Evolutionary conservation across 23 tunicate species (phyloP).

Genomic region (Ascidia mentula): DNA sequence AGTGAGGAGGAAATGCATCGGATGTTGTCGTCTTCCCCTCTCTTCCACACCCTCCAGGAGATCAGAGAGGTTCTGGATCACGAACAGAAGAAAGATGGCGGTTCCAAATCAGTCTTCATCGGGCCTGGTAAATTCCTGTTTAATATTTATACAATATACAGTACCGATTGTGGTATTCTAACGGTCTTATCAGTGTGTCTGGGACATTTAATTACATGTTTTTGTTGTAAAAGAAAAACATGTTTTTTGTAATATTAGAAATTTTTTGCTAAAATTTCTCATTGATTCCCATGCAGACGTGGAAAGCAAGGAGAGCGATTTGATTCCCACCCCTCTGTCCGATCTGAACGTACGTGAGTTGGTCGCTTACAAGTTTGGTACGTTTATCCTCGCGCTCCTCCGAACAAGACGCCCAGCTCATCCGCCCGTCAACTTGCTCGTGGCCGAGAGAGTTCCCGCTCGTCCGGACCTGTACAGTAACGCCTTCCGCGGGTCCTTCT

Average conservation of each 20-base stretch:
- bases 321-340: slow-evolving; percentile 73
- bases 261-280: neutral
- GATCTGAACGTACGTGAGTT: slow-evolving; percentile 67
- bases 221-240: no score
- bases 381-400: slow-evolving; percentile 68
- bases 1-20: slow-evolving; percentile 80
- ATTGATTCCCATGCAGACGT: slow-evolving; percentile 33
- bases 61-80: slow-evolving; percentile 46
- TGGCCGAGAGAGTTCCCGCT: slow-evolving; percentile 79
- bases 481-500: slow-evolving; percentile 95
- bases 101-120: slow-evolving; percentile 32
- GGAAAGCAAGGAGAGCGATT: slow-evolving; percentile 59
- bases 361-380: slow-evolving; percentile 86
- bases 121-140: slow-evolving; percentile 76
- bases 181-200: no score
- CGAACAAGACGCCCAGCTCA: slow-evolving; percentile 62
- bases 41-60: slow-evolving; percentile 80
- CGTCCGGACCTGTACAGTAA: slow-evolving; percentile 57
- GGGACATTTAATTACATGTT: no score
- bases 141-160: no score
- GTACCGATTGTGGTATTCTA: no score
- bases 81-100: slow-evolving; percentile 32
- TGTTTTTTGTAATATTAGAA: no score
- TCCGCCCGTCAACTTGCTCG: slow-evolving; percentile 74
- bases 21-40: slow-evolving; percentile 72